These are phyloP conservation scores for Aphelenchoides bicaudatus DNA, from an alignment of 2,888 invertebrate genomes.

Conservation along the genomic window DNA sequence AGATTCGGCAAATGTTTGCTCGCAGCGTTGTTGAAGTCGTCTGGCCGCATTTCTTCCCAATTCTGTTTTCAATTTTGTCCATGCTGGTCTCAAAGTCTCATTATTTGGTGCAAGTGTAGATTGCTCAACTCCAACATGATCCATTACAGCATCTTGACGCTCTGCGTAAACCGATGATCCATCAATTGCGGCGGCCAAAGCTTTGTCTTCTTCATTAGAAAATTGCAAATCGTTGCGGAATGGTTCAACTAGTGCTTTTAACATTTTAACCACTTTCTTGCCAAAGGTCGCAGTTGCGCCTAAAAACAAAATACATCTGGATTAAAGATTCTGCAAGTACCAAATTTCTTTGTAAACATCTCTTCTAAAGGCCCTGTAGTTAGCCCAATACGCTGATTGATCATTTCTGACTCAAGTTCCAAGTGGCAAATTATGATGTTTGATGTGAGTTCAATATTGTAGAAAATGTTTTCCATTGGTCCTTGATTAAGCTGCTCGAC, in stretches of 20 bases:
- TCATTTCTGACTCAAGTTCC: slow-evolving; percentile 44
- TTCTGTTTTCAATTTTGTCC: slow-evolving; percentile 36
- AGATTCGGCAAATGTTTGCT: slow-evolving; percentile 45
- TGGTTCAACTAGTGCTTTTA: slow-evolving; percentile 32
- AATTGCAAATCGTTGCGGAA: slow-evolving; percentile 26
- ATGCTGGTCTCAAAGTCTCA: slow-evolving; percentile 26
- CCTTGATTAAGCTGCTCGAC: slow-evolving; percentile 44
- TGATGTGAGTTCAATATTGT: slow-evolving; percentile 44
- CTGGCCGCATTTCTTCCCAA: slow-evolving; percentile 34
- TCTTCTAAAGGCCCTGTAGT: slow-evolving; percentile 49
- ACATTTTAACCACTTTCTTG: slow-evolving; percentile 27
- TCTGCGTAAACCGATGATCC: neutral
- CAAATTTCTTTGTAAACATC: slow-evolving; percentile 43
- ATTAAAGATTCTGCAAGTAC: slow-evolving; percentile 23
- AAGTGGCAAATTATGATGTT: slow-evolving; percentile 50
- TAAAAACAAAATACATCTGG: slow-evolving; percentile 23
- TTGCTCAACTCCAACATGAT: too few species aligned
- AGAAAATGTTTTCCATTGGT: slow-evolving; percentile 46
- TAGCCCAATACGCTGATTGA: slow-evolving; percentile 43
- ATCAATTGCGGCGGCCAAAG: slow-evolving; percentile 18
- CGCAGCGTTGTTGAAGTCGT: slow-evolving; percentile 43
- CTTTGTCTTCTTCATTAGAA: slow-evolving; percentile 31
- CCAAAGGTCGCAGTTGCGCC: slow-evolving; percentile 23
- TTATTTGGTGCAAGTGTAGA: slow-evolving; percentile 16
- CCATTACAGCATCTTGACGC: too few species aligned